Percentiles rank a stretch among this genome's conserved stretches.
Evolutionary conservation across 1,140 invertebrate genomes (phyloP).

Genomic region (Monomorium pharaonis): DNA sequence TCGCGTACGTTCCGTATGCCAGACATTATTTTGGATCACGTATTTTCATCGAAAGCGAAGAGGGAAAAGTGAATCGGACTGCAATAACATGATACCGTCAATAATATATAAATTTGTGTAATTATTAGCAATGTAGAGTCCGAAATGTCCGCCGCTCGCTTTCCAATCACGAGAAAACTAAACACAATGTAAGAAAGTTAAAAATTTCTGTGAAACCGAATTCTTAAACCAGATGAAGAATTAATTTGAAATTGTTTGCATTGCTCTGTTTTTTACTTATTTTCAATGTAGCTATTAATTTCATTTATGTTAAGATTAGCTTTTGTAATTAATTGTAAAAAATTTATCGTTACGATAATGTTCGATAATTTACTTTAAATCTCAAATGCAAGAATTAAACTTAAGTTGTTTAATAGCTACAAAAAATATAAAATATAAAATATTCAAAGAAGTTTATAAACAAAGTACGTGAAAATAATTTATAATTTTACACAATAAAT

Average conservation of each 20-base stretch:
- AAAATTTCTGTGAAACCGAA: not conserved
- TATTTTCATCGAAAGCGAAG: constrained; percentile 20
- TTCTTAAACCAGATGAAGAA: not conserved
- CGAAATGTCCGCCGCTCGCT: not conserved
- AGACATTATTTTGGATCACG: constrained; percentile 23
- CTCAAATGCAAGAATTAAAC: not conserved
- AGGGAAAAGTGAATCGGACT: constrained; percentile 9
- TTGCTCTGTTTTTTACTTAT: not conserved
- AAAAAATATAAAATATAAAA: not conserved
- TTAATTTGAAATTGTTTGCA: not conserved
- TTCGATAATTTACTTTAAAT: too few relatives aligned
- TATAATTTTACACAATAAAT: not conserved
- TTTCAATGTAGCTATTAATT: not conserved
- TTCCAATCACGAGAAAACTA: not conserved
- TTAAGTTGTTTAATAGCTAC: not conserved
- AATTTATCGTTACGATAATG: too few relatives aligned
- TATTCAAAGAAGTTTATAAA: not conserved
- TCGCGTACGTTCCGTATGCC: constrained; percentile 29
- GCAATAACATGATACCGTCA: not conserved
- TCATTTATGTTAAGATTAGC: not conserved
- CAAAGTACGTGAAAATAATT: not conserved
- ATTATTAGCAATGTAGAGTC: not conserved
- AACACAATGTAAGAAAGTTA: not conserved
- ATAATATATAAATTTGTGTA: not conserved
- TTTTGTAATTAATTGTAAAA: too few relatives aligned